Evolutionary conservation across 2,797 vertebrate genomes (phyloP).

Genomic region (Sebastes kiyomatsui): DNA sequence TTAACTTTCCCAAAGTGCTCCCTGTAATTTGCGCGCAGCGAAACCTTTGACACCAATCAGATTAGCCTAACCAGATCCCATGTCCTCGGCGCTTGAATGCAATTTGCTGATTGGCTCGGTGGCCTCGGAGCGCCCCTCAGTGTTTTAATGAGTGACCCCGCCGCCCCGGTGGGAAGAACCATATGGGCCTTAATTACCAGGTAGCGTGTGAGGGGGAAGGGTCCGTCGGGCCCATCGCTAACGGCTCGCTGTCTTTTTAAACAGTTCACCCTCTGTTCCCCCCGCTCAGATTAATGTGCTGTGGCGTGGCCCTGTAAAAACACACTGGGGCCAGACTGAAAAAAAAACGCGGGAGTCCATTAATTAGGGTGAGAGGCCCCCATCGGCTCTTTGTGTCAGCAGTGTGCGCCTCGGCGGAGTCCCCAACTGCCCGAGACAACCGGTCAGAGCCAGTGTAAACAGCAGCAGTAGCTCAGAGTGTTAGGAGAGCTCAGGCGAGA

Average conservation of each 20-base stretch:
- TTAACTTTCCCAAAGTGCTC: neutral
- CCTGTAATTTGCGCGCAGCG: neutral
- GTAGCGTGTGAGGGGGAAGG: slow-evolving; percentile 31
- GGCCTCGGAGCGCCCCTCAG: neutral
- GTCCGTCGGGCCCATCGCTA: neutral
- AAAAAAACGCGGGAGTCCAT: slow-evolving; percentile 59
- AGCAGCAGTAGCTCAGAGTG: neutral
- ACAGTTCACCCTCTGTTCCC: slow-evolving; percentile 38
- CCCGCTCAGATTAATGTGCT: slow-evolving; percentile 35
- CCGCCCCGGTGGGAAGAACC: slow-evolving; percentile 42
- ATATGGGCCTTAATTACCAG: slow-evolving; percentile 66
- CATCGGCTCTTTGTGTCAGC: slow-evolving; percentile 51
- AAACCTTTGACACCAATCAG: slow-evolving; percentile 23
- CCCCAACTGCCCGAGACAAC: slow-evolving; percentile 4
- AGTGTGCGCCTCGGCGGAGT: slow-evolving; percentile 1
- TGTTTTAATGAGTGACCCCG: slow-evolving; percentile 38
- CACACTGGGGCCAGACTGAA: slow-evolving; percentile 23
- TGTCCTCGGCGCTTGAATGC: neutral
- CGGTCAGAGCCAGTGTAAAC: slow-evolving; percentile 6
- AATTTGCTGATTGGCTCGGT: neutral
- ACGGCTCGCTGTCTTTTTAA: slow-evolving; percentile 38
- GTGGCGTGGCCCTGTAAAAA: slow-evolving; percentile 35
- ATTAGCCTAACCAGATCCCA: slow-evolving; percentile 12
- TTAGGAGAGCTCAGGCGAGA: neutral
- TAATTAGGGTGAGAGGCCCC: slow-evolving; percentile 64